These are phyloP conservation scores for Seira ritae DNA, from an alignment of 2,888 invertebrate species.

Conservation along the genomic window DNA sequence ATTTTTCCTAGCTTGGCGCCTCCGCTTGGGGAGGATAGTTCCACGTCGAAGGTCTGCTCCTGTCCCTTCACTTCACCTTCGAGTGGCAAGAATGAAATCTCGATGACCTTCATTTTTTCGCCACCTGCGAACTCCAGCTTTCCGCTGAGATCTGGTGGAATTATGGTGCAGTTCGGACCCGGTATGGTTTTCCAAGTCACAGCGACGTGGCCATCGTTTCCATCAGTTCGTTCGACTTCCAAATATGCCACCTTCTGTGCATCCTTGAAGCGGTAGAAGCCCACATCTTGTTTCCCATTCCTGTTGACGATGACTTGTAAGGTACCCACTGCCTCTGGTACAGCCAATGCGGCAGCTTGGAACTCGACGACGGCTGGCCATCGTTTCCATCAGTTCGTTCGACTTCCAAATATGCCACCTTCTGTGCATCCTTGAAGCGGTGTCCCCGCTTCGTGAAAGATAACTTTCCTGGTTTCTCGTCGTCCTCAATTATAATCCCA, in stretches of 20 bases:
- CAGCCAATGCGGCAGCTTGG: conserved; percentile 77
- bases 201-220: conserved; percentile 78
- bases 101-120: conserved; percentile 74
- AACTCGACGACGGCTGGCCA: conserved; percentile 77
- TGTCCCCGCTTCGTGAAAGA: conserved; percentile 78
- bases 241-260: conserved; percentile 77
- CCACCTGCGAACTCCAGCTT: conserved; percentile 76
- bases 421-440: conserved; percentile 78
- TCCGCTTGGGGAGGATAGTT: conserved; percentile 76
- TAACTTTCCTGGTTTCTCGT: conserved; percentile 79
- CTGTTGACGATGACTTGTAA: conserved; percentile 76
- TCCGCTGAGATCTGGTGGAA: conserved; percentile 74
- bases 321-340: conserved; percentile 77
- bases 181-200: conserved; percentile 79
- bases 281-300: conserved; percentile 76
- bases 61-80: conserved; percentile 74
- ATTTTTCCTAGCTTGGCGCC: conserved; percentile 77
- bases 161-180: conserved; percentile 76
- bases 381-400: conserved; percentile 76
- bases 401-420: conserved; percentile 77
- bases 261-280: conserved; percentile 78
- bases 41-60: conserved; percentile 79
- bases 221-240: conserved; percentile 77
- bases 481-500: conserved; percentile 79
- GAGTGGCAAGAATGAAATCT: conserved; percentile 3